Conservation (phyloP, 2,888 invertebrate genomes). For the Sminthurides aquaticus region DNA sequence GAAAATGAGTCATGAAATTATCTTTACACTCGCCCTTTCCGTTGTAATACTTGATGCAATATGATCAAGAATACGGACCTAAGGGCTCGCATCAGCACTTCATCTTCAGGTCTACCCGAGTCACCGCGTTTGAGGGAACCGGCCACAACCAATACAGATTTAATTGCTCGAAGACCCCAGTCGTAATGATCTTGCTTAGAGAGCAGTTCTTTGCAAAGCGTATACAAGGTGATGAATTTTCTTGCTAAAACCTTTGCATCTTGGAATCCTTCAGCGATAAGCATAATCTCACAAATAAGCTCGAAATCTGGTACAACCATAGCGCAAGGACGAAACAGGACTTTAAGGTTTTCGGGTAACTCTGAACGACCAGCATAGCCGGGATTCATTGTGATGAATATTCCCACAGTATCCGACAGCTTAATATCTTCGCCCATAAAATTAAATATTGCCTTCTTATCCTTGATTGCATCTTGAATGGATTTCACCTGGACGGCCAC, state of each 20-base stretch:
- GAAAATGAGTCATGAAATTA: neutral
- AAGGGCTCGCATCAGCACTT: slow-evolving; percentile 86
- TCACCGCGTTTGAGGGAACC: slow-evolving; percentile 91
- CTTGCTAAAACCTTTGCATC: slow-evolving; percentile 86
- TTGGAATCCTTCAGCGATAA: slow-evolving; percentile 91
- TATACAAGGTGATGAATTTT: slow-evolving; percentile 92
- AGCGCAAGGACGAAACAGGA: slow-evolving; percentile 70
- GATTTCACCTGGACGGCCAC: slow-evolving; percentile 68
- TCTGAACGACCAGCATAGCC: slow-evolving; percentile 92
- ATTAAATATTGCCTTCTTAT: slow-evolving; percentile 78
- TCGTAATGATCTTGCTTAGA: slow-evolving; percentile 88
- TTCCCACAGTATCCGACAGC: slow-evolving; percentile 70
- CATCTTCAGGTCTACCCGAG: slow-evolving; percentile 89
- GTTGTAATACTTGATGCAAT: no score
- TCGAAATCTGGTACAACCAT: slow-evolving; percentile 98
- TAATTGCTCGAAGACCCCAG: slow-evolving; percentile 93
- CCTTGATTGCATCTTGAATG: slow-evolving; percentile 58
- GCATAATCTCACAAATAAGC: slow-evolving; percentile 94
- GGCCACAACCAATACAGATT: slow-evolving; percentile 91
- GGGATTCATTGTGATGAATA: slow-evolving; percentile 98
- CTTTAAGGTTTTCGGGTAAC: slow-evolving; percentile 65
- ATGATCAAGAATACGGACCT: slow-evolving; percentile 44
- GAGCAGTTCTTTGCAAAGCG: slow-evolving; percentile 83
- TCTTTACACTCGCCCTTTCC: no score
- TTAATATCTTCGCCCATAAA: slow-evolving; percentile 90